Conservation (phyloP, 2,797 vertebrate genomes). For the Lutjanus argentimaculatus region DNA sequence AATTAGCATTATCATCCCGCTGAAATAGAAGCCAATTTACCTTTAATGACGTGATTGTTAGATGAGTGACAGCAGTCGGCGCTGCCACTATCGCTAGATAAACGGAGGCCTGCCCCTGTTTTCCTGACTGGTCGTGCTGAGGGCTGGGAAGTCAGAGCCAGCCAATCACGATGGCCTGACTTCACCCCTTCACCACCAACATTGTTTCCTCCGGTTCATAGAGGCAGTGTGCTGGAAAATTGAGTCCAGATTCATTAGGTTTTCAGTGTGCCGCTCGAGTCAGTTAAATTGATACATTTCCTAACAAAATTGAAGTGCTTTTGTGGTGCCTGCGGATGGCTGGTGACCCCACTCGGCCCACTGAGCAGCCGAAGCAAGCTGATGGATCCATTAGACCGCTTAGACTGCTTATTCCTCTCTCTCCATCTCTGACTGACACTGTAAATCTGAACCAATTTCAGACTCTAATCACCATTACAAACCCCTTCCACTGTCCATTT, state of each 20-base stretch:
- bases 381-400: conserved; percentile 99
- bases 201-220: conserved; percentile 99
- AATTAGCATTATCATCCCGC: conserved; percentile 99
- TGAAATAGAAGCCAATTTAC: conserved; percentile 99
- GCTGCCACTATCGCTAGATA: conserved; percentile 89
- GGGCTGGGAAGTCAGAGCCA: conserved; percentile 84
- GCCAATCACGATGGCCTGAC: conserved; percentile 90
- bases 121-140: conserved; percentile 87
- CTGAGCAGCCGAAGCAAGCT: conserved; percentile 98
- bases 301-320: conserved; percentile 99
- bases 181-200: conserved; percentile 95
- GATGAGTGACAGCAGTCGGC: conserved; percentile 94
- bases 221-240: conserved; percentile 99
- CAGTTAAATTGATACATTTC: conserved; percentile 99
- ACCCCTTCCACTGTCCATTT: conserved; percentile 98
- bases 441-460: conserved; percentile 99
- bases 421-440: conserved; percentile 97
- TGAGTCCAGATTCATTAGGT: conserved; percentile 99
- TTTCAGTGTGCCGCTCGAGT: conserved; percentile 99
- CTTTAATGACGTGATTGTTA: conserved; percentile 99
- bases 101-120: conserved; percentile 89
- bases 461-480: conserved; percentile 99
- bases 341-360: conserved; percentile 99
- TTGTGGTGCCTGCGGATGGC: conserved; percentile 99
- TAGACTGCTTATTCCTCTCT: conserved; percentile 94